Conservation (phyloP, 2,113 vertebrate species). For the Lamprotornis superbus region DNA sequence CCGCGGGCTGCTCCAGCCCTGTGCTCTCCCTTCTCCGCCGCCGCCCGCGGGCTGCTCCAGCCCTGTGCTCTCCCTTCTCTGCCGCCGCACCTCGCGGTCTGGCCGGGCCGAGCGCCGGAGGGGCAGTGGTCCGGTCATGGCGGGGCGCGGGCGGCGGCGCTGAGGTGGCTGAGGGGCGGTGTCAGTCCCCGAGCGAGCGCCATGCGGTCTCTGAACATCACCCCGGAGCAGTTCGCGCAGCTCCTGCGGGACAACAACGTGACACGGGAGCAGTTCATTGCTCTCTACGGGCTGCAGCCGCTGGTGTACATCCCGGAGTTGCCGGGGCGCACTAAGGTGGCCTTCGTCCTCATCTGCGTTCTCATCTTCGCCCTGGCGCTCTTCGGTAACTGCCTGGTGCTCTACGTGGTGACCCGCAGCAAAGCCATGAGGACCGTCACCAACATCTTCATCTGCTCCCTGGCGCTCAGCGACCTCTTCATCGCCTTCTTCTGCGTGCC, state of each 20-base stretch:
- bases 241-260: slow-evolving; percentile 74
- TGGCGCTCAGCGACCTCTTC: slow-evolving; percentile 80
- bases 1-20: not conserved
- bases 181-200: not conserved
- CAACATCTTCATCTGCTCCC: slow-evolving; percentile 79
- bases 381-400: slow-evolving; percentile 74
- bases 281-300: slow-evolving; percentile 70
- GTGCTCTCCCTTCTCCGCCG: accelerated
- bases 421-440: slow-evolving; percentile 77
- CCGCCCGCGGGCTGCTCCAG: not conserved
- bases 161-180: not conserved
- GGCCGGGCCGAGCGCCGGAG: not conserved
- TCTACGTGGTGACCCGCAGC: slow-evolving; percentile 75
- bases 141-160: not conserved
- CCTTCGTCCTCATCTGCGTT: slow-evolving; percentile 61
- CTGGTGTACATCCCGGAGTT: slow-evolving; percentile 76
- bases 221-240: slow-evolving; percentile 67
- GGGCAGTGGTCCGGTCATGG: not conserved
- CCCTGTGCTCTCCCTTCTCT: too few species aligned
- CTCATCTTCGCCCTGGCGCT: slow-evolving; percentile 76
- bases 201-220: slow-evolving; percentile 75
- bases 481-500: slow-evolving; percentile 80
- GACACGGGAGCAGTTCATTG: slow-evolving; percentile 75
- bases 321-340: slow-evolving; percentile 62
- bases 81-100: too few species aligned